Evolutionary conservation across 92 coral and sea anemone genomes (phyloP).

Genomic region (Umimayanthus kanabou): DNA sequence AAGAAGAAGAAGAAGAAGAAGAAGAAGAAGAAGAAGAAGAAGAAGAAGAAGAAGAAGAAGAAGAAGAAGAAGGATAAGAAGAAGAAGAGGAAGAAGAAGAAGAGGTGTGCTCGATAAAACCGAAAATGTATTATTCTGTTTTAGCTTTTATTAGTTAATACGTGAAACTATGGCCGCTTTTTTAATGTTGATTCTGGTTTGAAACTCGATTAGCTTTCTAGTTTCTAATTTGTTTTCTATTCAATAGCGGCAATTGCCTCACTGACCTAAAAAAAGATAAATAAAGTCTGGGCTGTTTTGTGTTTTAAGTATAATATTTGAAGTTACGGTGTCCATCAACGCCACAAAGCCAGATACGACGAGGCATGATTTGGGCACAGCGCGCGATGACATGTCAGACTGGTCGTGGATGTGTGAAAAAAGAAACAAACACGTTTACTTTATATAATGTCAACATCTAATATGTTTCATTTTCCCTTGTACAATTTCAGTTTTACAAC

Average conservation of each 20-base stretch:
- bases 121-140: too few relatives aligned
- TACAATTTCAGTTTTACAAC: background rate
- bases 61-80: too few relatives aligned
- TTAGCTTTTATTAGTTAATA: too few relatives aligned
- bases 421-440: background rate
- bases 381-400: background rate
- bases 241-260: background rate
- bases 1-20: too few relatives aligned
- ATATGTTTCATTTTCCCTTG: background rate
- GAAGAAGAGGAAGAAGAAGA: too few relatives aligned
- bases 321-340: background rate
- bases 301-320: background rate
- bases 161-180: too few relatives aligned
- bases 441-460: background rate
- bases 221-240: too few relatives aligned
- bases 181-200: too few relatives aligned
- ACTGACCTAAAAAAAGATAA: background rate
- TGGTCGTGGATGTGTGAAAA: background rate
- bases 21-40: background rate
- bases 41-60: too few relatives aligned
- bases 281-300: background rate
- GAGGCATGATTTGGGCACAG: background rate
- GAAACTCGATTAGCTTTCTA: too few relatives aligned
- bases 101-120: too few relatives aligned
- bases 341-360: background rate